These are phyloP conservation scores for Drosophila arizonae DNA, from an alignment of 1,140 invertebrate genomes.

Conservation along the genomic window DNA sequence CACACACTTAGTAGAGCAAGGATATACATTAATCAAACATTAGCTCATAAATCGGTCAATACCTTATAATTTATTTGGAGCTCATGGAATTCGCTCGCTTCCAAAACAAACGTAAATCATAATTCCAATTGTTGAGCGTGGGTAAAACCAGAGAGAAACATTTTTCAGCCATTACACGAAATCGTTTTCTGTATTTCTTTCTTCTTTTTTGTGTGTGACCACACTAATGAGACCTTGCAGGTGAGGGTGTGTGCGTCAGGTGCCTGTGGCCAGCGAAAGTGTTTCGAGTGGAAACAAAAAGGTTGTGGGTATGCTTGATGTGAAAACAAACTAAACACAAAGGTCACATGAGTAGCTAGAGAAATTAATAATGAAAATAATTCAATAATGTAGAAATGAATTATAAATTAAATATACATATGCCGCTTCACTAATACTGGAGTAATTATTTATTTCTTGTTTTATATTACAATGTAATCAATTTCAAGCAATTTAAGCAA, in stretches of 20 bases:
- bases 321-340: background rate
- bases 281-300: background rate
- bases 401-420: too few species aligned
- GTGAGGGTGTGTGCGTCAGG: slow-evolving; percentile 11
- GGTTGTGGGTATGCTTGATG: background rate
- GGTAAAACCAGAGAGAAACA: slow-evolving; percentile 25
- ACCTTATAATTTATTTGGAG: slow-evolving; percentile 53
- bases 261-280: slow-evolving; percentile 20
- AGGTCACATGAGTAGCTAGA: background rate
- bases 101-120: slow-evolving; percentile 74
- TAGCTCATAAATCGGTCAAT: slow-evolving; percentile 50
- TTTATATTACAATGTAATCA: too few species aligned
- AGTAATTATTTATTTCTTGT: too few species aligned
- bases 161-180: slow-evolving; percentile 27
- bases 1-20: background rate
- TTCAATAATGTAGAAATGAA: too few species aligned
- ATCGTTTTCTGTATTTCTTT: background rate
- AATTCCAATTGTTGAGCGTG: slow-evolving; percentile 61
- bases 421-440: too few species aligned
- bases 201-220: background rate
- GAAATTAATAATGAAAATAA: background rate
- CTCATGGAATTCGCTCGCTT: slow-evolving; percentile 52
- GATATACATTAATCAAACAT: slow-evolving; percentile 54
- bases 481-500: too few species aligned
- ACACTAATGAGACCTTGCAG: slow-evolving; percentile 21